Evolutionary conservation across 2,113 vertebrate genomes (phyloP), one percentile per base, ranked within the genome.

Genomic region (Ailuropoda melanoleuca): DNA sequence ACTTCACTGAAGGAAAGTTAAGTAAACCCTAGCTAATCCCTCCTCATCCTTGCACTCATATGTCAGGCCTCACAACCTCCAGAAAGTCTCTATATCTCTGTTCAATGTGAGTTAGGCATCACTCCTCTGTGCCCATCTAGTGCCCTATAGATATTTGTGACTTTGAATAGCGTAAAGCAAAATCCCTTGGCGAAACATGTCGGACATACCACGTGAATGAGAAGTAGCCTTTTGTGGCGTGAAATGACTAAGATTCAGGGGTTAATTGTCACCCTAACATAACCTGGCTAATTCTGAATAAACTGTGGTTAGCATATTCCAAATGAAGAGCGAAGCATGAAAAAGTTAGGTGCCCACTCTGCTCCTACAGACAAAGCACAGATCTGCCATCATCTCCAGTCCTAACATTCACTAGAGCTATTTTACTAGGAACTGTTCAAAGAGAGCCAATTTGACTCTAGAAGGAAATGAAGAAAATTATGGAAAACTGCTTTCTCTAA

Each of bases 381-480:
- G 13, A 78, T 82, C 39, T 72, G 86, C 91, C 78, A 60, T 62
- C 4, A 7, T 91, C 43, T 80, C 29, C 5, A 72, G 24, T 26
- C 80, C 88, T 83, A 62, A 60, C 75, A 75, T 26, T 93, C 68
- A 34, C 74, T 85, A 31, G 18, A 80, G 21, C 37, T 93, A 84
- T 93, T 96, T 97, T 96, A 77, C 83, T 43, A 70, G 64, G 48
- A 85, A 96, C 56, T 89, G 43, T 90, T 97, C 90, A 91, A 96
- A 95, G 62, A 74, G 11, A 88, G 46, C 83, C 78, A 93, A 93
- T 92, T 95, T 88, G 62, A 97, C 58, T 97, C 53, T 46, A 95
- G 90, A 90, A 93, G 18, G 83, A 93, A 97, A 98, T 87, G 95
- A 93, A 88, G 86, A 96, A 97, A 97, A 95, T 95, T 95, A 95